Evolutionary conservation across 2,888 invertebrate genomes (phyloP).

Genomic region (Petrophora chlorosata): DNA sequence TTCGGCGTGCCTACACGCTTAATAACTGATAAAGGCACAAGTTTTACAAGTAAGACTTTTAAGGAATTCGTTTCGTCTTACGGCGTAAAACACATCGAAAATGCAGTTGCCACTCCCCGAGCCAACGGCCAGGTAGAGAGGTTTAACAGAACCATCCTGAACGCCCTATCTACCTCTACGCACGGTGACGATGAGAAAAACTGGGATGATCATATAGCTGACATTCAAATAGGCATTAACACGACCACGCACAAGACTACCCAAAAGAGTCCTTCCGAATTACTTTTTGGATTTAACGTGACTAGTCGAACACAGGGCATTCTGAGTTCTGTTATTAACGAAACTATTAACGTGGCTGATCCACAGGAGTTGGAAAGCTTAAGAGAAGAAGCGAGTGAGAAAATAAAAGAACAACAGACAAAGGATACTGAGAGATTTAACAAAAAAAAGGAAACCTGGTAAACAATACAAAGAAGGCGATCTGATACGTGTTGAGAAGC

Average conservation of each 20-base stretch:
- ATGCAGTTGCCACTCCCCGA: slow-evolving; percentile 17
- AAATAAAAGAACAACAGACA: not conserved
- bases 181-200: not conserved
- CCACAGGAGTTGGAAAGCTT: not conserved
- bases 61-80: not conserved
- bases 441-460: not conserved
- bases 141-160: slow-evolving; percentile 1
- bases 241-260: not conserved
- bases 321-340: not conserved
- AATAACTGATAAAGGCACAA: slow-evolving; percentile 14
- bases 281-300: not conserved
- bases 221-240: not conserved
- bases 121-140: not conserved
- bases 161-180: not conserved
- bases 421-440: not conserved
- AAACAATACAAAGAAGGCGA: not conserved
- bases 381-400: not conserved
- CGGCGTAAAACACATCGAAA: slow-evolving; percentile 23
- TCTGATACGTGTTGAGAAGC: not conserved
- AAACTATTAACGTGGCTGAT: not conserved
- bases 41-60: slow-evolving; percentile 18
- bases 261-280: not conserved
- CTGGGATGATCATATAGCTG: not conserved
- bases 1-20: slow-evolving; percentile 14
- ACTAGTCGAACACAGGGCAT: not conserved